These are phyloP conservation scores for Nothura maculosa DNA, from an alignment of 2,797 vertebrate genomes.

Conservation along the genomic window DNA sequence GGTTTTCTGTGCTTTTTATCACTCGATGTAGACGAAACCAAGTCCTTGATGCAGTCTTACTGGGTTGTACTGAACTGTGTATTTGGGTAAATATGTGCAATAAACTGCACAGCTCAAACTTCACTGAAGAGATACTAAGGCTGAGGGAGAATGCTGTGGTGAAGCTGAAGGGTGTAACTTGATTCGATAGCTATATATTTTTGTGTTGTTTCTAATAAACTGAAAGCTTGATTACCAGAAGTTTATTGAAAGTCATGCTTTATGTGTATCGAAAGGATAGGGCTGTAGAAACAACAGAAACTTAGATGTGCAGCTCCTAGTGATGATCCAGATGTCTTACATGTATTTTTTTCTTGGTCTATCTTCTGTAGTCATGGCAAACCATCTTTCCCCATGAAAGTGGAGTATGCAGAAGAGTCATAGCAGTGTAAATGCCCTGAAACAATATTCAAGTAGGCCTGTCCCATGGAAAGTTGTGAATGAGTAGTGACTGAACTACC, in stretches of 20 bases:
- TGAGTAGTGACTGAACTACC: not conserved
- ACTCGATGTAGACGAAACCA: not conserved
- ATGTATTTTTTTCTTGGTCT: not conserved
- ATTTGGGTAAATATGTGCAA: not conserved
- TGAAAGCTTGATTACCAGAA: not conserved
- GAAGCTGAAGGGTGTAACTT: not conserved
- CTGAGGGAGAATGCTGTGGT: not conserved
- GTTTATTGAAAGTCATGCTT: not conserved
- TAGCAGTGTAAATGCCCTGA: not conserved
- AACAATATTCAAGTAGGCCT: not conserved
- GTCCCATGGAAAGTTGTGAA: not conserved
- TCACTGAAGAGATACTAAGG: not conserved
- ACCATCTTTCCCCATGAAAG: not conserved
- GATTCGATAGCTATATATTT: not conserved
- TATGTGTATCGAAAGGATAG: not conserved
- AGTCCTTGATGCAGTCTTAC: not conserved
- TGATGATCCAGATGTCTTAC: not conserved
- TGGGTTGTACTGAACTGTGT: not conserved
- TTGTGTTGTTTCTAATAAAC: not conserved
- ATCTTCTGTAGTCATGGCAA: not conserved
- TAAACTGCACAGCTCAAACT: not conserved
- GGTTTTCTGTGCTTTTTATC: not conserved
- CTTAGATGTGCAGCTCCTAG: not conserved
- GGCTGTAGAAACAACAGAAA: not conserved
- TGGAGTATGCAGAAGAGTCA: not conserved